Evolutionary conservation across 64 coral and sea anemone species (phyloP).

Genomic region (Montipora efflorescens): DNA sequence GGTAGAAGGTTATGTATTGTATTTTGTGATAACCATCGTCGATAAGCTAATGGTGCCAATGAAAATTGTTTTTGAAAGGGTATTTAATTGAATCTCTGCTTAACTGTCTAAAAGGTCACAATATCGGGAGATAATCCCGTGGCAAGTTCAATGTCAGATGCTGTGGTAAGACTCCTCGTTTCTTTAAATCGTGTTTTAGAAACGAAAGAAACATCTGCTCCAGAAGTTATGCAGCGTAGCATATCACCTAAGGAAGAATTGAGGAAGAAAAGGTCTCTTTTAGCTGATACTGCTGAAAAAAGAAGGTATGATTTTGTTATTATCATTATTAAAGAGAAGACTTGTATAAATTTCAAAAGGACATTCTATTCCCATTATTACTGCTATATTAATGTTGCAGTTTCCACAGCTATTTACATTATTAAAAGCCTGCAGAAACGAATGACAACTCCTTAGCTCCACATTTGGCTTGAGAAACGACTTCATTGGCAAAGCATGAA

Average conservation of each 20-base stretch:
- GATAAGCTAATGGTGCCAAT: background rate
- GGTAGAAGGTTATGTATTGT: background rate
- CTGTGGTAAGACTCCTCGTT: background rate
- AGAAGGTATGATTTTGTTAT: background rate
- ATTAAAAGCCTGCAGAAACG: too few species aligned
- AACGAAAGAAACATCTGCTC: background rate
- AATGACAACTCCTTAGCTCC: too few species aligned
- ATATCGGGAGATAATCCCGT: too few species aligned
- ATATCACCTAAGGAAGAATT: slow-evolving; percentile 29
- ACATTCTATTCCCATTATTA: too few species aligned
- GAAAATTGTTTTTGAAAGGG: too few species aligned
- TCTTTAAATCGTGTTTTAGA: background rate
- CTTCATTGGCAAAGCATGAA: too few species aligned
- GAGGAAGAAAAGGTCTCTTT: slow-evolving; percentile 27
- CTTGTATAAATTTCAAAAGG: too few species aligned
- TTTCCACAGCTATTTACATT: too few species aligned
- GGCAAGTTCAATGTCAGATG: too few species aligned
- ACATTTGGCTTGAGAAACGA: too few species aligned
- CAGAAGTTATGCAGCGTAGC: slow-evolving; percentile 4
- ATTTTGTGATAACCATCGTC: background rate
- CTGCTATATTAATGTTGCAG: too few species aligned
- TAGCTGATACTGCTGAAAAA: slow-evolving; percentile 44
- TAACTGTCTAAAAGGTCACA: too few species aligned
- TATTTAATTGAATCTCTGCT: background rate
- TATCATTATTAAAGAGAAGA: background rate